Conservation (phyloP, 2,888 invertebrate genomes). For the Allacma fusca region DNA sequence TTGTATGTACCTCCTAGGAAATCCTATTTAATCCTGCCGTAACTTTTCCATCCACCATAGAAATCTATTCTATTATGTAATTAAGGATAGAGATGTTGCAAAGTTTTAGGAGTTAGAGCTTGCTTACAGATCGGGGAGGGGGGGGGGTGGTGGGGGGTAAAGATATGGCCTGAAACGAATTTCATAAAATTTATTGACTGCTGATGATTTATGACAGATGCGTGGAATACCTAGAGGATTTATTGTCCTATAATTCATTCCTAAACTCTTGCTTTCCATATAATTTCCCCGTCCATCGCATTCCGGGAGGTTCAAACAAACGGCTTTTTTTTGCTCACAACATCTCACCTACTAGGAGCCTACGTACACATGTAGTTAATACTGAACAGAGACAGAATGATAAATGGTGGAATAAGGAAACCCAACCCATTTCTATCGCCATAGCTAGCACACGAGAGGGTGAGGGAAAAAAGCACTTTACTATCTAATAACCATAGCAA, state of each 20-base stretch:
- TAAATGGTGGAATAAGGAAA: constrained; percentile 8
- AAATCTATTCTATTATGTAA: too few species aligned
- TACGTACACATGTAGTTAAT: background rate
- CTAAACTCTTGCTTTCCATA: constrained; percentile 13
- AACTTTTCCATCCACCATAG: too few species aligned
- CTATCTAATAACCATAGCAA: constrained; percentile 12
- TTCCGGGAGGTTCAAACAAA: constrained; percentile 24
- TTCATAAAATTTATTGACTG: constrained; percentile 26
- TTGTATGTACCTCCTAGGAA: too few species aligned
- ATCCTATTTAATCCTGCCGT: too few species aligned
- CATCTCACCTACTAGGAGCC: constrained; percentile 14
- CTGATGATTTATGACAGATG: constrained; percentile 22
- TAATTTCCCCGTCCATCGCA: constrained; percentile 4
- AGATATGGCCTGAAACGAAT: background rate
- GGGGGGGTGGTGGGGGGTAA: too few species aligned
- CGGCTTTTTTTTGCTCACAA: constrained; percentile 10
- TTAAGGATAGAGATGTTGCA: too few species aligned
- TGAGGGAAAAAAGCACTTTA: background rate
- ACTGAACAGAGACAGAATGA: constrained; percentile 22
- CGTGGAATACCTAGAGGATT: constrained; percentile 9
- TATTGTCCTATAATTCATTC: constrained; percentile 27
- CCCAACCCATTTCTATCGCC: constrained; percentile 18
- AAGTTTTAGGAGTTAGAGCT: too few species aligned
- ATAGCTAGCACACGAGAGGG: constrained; percentile 17
- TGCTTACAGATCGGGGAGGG: too few species aligned